Evolutionary conservation across 2,797 vertebrate species (phyloP), one percentile per base, ranked within the genome.

Genomic region (Spinus olivaceus): DNA sequence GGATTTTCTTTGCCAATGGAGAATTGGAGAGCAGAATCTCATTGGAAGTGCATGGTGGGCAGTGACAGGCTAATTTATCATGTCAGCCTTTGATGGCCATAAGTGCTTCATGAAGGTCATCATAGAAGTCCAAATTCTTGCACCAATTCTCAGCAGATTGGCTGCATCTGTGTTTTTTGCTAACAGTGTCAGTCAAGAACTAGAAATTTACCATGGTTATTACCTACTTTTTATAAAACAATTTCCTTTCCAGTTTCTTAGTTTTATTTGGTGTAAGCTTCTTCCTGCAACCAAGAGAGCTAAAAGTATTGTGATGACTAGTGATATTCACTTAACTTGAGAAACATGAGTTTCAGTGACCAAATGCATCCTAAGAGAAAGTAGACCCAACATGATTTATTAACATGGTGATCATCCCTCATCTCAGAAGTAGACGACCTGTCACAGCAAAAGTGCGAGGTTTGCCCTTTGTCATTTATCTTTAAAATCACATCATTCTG

Each of bases 401-500:
- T 90, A 93, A 49, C 16, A 6, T 30, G 24, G 23, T 84, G 59
- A 23, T 81, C 63, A 79, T 85, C 30, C 61, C 94, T 86, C 78
- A 78, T 64, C 53, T 83, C 27, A 33, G 59, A 89, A 92, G 59
- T 72, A 51, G 56, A 87, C 28, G 61, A 92, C 47, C 7, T 6
- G 3, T n/a, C 72, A 80, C 39, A 81, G 50, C 25, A 61, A n/a
- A 91, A 89, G 78, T 66, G 53, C 61, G 28, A 21, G 9, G 30
- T 74, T 93, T 96, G 50, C 35, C 63, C 41, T 86, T 89, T 69
- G 42, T 81, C 7, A 81, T 88, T 91, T 90, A 30, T 92, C 87
- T 94, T 94, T 89, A 65, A 95, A 88, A 94, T 88, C 46, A 61
- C 72, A 54, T 90, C 13, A 67, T 82, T 86, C 53, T 60, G 50